Percentiles rank a stretch among this genome's conserved stretches.
Conservation (phyloP, 2,888 invertebrate species). For the Theodoxus fluviatilis region DNA sequence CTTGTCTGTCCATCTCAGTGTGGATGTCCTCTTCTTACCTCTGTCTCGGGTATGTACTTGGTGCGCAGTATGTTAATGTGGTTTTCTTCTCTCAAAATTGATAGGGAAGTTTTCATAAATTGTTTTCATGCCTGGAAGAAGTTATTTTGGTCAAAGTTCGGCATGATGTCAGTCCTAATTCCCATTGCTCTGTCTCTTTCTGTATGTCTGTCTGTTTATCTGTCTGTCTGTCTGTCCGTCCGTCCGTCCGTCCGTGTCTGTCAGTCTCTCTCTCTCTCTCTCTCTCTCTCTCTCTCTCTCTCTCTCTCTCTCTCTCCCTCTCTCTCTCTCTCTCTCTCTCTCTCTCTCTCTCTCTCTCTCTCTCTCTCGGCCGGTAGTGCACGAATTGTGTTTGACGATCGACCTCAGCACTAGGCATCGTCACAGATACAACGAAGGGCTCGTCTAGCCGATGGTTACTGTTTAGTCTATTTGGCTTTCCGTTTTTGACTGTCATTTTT, state of each 20-base stretch:
- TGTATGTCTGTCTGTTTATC: too few species aligned
- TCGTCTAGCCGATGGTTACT: background rate
- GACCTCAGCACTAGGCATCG: background rate
- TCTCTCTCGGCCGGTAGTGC: slow-evolving; percentile 18
- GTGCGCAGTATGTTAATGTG: too few species aligned
- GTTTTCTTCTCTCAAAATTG: too few species aligned
- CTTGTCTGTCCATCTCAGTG: too few species aligned
- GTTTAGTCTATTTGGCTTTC: background rate
- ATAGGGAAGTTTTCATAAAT: too few species aligned
- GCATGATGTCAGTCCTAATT: too few species aligned
- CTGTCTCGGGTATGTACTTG: too few species aligned
- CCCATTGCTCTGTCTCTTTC: too few species aligned
- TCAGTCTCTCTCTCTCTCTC: slow-evolving; percentile 4
- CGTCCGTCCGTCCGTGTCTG: background rate
- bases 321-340: slow-evolving; percentile 21
- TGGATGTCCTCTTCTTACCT: too few species aligned
- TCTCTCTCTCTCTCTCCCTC: slow-evolving; percentile 25
- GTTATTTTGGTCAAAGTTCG: too few species aligned
- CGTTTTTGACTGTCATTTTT: background rate
- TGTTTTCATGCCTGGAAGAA: too few species aligned
- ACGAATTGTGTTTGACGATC: background rate
- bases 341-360: slow-evolving; percentile 23
- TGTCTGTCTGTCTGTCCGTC: background rate
- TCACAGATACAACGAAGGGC: too few species aligned
- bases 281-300: slow-evolving; percentile 26